Evolutionary conservation across 92 coral and sea anemone genomes (phyloP).

Genomic region (Blastomussa wellsi): DNA sequence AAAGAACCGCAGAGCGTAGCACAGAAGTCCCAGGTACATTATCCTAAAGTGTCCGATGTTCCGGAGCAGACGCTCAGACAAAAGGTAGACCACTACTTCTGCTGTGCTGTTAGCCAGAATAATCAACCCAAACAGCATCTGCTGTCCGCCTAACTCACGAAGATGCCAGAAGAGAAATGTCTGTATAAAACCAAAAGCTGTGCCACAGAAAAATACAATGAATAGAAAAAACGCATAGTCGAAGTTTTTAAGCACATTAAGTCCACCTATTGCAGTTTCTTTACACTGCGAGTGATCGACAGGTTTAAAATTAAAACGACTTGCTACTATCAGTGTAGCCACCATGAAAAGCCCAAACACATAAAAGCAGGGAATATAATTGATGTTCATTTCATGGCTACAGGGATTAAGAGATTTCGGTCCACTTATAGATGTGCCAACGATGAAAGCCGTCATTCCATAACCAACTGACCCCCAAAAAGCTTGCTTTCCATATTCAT

Average conservation of each 20-base stretch:
- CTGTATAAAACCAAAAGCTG: constrained; percentile 94
- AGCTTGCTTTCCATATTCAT: constrained; percentile 97
- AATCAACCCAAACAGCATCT: constrained; percentile 85
- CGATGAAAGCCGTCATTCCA: constrained; percentile 88
- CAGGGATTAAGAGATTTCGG: constrained; percentile 83
- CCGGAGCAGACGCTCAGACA: constrained; percentile 82
- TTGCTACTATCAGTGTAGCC: constrained; percentile 81
- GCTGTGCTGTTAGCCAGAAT: constrained; percentile 85
- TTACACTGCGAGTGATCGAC: constrained; percentile 60
- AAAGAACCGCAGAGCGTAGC: constrained; percentile 93
- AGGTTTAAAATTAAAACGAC: constrained; percentile 78
- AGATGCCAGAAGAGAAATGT: constrained; percentile 97
- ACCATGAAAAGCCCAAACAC: constrained; percentile 82
- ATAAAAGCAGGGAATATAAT: constrained; percentile 90
- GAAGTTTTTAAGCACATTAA: constrained; percentile 64
- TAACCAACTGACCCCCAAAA: constrained; percentile 98
- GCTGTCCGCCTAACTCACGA: constrained; percentile 92
- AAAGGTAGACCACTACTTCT: constrained; percentile 79
- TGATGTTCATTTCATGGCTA: constrained; percentile 82
- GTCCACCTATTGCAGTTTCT: constrained; percentile 67
- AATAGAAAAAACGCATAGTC: constrained; percentile 86
- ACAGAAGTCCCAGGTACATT: constrained; percentile 85
- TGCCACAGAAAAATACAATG: constrained; percentile 95
- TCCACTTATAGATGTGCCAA: constrained; percentile 90
- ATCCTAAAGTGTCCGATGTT: constrained; percentile 87